Conservation (phyloP, 2,797 vertebrate genomes). For the Poliocrania exsul region DNA sequence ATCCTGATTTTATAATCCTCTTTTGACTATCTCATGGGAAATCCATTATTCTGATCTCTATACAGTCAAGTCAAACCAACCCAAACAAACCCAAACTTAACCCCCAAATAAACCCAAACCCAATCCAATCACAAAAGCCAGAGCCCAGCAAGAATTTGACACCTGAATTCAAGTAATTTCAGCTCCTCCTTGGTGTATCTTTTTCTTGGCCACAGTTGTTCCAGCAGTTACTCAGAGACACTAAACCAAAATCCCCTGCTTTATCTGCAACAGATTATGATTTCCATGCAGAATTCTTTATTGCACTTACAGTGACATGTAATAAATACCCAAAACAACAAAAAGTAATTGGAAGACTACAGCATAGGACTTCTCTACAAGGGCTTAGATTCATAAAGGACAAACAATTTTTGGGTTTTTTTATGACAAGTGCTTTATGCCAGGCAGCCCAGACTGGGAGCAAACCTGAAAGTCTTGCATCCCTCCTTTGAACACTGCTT, state of each 20-base stretch:
- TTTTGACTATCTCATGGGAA: not conserved
- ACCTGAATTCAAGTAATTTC: not conserved
- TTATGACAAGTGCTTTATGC: not conserved
- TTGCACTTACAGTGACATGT: not conserved
- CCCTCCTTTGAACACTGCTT: not conserved
- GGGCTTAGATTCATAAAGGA: not conserved
- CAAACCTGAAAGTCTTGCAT: conserved; percentile 24
- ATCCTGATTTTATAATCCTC: conserved; percentile 35
- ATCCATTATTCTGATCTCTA: not conserved
- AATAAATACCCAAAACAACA: not conserved
- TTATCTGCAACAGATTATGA: not conserved
- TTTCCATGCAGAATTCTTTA: not conserved
- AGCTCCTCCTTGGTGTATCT: not conserved
- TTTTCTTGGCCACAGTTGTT: not conserved
- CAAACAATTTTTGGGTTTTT: not conserved
- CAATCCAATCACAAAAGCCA: not conserved
- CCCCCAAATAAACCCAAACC: not conserved
- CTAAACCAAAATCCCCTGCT: not conserved
- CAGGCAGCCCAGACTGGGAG: not conserved
- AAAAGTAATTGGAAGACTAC: not conserved
- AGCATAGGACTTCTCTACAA: not conserved
- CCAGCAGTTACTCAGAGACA: not conserved
- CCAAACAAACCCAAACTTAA: not conserved
- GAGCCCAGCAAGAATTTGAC: not conserved
- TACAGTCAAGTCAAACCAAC: not conserved